Evolutionary conservation across 2,797 vertebrate species (phyloP), one percentile per base, ranked within the genome.

Genomic region (Takifugu rubripes): DNA sequence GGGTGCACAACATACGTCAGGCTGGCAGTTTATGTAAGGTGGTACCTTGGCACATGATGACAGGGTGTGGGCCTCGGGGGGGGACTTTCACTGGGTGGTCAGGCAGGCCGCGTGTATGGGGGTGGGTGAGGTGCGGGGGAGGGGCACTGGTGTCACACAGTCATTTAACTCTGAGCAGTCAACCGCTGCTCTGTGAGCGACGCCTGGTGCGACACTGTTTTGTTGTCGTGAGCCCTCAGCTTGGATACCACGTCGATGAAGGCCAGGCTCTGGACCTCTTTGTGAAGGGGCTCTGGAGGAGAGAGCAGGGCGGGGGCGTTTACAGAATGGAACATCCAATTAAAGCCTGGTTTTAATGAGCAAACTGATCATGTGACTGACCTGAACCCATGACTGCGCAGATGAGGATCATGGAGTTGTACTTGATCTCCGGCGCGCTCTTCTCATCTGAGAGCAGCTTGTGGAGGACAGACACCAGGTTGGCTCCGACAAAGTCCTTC

Each of bases 341-440:
- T 21, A 21, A 21, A 21, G 21, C 21, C 21, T 21, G 21, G 1
- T 21, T 21, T 21, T 21, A 21, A 21, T 21, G 21, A 21, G 21
- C 21, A 21, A 21, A 21, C 21, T 1, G 21, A 21, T 21, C 21
- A 21, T 1, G 0, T 1, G 44, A 12, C 92, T 88, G 75, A 98
- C 97, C 96, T 81, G 97, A 99, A 60, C 93, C 94, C 94, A 96
- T 93, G 59, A 98, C 89, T 3, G 96, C 92, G 84, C 96, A 99
- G 90, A 96, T 93, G 82, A 99, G 89, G 69, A 98, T 95, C 96
- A 99, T 98, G 53, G 97, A 98, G 89, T 99, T 98, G 76, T 98
- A 99, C 71, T 98, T 99, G 69, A 99, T 98, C 90, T 99, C 97
- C 15, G 97, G 97, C 25, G 97, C 96, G 1, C 96, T 99, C 75